phyloP scores from a whole-genome alignment of 2,113 vertebrate species.

The Jacana jacana region DNA sequence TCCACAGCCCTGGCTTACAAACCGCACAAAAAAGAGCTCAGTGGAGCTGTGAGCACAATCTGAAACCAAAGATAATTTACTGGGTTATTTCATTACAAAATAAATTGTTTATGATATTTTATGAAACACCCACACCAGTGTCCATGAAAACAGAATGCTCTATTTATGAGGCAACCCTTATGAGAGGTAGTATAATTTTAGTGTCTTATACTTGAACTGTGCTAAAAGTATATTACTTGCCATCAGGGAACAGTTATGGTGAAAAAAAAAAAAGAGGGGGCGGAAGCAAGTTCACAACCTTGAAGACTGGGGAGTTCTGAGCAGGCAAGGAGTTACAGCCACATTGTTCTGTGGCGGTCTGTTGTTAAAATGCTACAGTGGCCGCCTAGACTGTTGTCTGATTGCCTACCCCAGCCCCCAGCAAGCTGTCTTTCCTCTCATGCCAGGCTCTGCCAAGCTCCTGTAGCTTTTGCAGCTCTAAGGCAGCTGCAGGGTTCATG shows the following conservation, averaged over 20 bases:
- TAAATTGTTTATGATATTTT: slow-evolving; percentile 42
- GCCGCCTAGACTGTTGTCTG: background rate
- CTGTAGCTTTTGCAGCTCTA: background rate
- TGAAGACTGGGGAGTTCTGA: background rate
- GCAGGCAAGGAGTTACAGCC: background rate
- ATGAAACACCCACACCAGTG: background rate
- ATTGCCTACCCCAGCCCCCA: background rate
- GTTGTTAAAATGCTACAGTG: background rate
- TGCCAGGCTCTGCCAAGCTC: background rate
- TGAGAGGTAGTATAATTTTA: slow-evolving; percentile 7
- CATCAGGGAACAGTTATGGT: background rate
- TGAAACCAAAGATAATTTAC: background rate
- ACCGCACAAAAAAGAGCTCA: background rate
- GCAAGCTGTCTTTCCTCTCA: background rate
- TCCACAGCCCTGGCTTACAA: background rate
- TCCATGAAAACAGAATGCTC: slow-evolving; percentile 41
- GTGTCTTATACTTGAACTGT: background rate
- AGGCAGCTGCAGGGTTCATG: background rate
- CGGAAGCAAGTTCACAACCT: background rate
- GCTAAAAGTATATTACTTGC: slow-evolving; percentile 30
- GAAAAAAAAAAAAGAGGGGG: background rate
- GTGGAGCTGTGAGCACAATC: background rate
- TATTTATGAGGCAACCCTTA: slow-evolving; percentile 6
- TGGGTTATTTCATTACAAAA: slow-evolving; percentile 6
- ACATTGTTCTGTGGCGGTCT: background rate